phyloP scores from a whole-genome alignment of 2,888 invertebrate genomes.

The Drosophila peninsularis region DNA sequence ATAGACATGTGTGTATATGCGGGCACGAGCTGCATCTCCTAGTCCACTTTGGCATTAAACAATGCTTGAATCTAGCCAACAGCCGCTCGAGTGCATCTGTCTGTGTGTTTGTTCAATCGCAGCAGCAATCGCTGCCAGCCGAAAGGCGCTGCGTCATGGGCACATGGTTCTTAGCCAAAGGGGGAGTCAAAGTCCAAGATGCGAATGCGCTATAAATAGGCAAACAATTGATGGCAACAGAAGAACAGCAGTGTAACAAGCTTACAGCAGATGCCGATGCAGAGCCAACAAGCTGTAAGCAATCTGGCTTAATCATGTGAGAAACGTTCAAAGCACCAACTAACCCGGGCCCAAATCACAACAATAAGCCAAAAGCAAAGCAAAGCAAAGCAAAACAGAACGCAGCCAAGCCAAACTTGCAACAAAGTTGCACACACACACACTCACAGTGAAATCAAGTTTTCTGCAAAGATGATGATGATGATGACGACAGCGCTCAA shows the following conservation, averaged over 20 bases:
- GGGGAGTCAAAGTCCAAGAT: constrained; percentile 68
- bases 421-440: constrained; percentile 43
- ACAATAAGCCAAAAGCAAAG: constrained; percentile 27
- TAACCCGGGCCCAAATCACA: constrained; percentile 42
- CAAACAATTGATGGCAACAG: constrained; percentile 53
- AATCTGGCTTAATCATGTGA: constrained; percentile 80
- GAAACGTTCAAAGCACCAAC: constrained; percentile 64
- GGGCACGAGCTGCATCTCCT: constrained; percentile 47
- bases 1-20: constrained; percentile 26
- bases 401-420: constrained; percentile 34
- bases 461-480: constrained; percentile 38
- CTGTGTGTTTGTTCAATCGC: constrained; percentile 57
- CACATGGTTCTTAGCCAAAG: constrained; percentile 37
- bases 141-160: constrained; percentile 68
- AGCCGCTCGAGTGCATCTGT: constrained; percentile 45
- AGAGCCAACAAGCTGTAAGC: constrained; percentile 63
- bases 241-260: constrained; percentile 7
- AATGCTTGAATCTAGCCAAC: constrained; percentile 69
- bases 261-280: constrained; percentile 12
- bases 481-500: constrained; percentile 32
- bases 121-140: constrained; percentile 37
- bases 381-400: constrained; percentile 29
- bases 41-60: constrained; percentile 47
- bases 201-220: constrained; percentile 68
- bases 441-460: constrained; percentile 42